Evolutionary conservation across 2,888 invertebrate species (phyloP), one percentile per base, ranked within the genome.

Genomic region (Andricus curvator): DNA sequence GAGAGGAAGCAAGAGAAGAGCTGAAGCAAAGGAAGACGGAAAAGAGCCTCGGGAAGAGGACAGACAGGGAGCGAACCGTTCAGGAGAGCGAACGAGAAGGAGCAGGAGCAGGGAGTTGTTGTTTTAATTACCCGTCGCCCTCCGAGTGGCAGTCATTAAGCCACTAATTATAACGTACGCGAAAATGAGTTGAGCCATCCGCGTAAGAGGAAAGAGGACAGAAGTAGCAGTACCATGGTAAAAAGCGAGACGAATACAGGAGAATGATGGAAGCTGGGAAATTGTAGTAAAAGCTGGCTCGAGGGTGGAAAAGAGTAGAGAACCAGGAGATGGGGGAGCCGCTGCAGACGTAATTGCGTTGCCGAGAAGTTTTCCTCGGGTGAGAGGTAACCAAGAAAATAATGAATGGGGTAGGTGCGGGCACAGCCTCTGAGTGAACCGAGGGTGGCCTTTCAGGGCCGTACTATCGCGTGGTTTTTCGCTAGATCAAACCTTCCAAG

Each of bases 91-190:
- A 79, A 80, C 67, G 81, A 74, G 80, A 83, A 80, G 79, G 68
- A 81, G 81, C 79, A 80, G 79, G 68, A 81, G 81, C 79, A 83
- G 84, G 81, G 87, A 88, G 90, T 90, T 90, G 90, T 90, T 90
- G 91, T 92, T 92, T 92, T 92, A 92, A 92, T 92, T 91, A 92
- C 90, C 90, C 91, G 90, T 89, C 90, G 88, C 88, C 88, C 88
- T 87, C 86, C 82, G 89, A 90, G 90, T 90, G 89, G 87, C 86
- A 90, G 91, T 92, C 90, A 90, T 92, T 92, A 92, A 91, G 89
- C 91, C 90, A 89, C 92, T 92, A 92, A 92, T 92, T 92, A 92
- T 92, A 91, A 92, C 90, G 91, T 89, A 89, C 89, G 90, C 88
- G 90, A 91, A 90, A 91, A 91, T 88, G 89, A 91, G 90, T 87